Base-by-base conservation (phyloP, 2,797 vertebrate species). In the Emys orbicularis region DNA sequence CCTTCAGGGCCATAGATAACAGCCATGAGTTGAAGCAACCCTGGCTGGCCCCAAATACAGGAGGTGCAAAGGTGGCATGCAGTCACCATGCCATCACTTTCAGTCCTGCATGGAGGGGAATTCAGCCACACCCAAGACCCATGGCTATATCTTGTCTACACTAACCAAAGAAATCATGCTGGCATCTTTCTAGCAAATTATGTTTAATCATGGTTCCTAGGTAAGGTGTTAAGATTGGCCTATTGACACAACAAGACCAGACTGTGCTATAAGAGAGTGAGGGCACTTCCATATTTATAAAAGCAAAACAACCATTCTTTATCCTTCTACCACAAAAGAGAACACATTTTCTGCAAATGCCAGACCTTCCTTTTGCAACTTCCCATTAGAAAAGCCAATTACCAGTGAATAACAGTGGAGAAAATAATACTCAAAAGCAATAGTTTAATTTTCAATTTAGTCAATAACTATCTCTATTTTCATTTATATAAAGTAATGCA, bases 41-140 rank as follows among this genome's bases (percentile, higher is more conserved):
- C 25, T 76, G 4, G 52, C 59, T 92, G 61, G 53, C 34, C 29
- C 31, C 57, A 12, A 44, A 6, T 15, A 12, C 3, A 21, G n/a
- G 34, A 29, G 25, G 41, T 0, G 0, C 49, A 83, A 84, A 3
- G 0, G 31, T 34, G 31, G 7, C 15, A 61, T 61, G 15, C 18
- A 68, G 8, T n/a, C 18, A 68, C 18, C 65, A 65, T 65, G 10
- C 7, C 61, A 25, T 18, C 12, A 31, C 44, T 88, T 79, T 81
- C 53, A 86, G 65, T 23, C 37, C 8, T 65, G 5, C 41, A 47
- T 16, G 54, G 74, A 79, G 41, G 80, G 91, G 54, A 89, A 47
- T 31, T 41, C 76, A 76, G 2, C 49, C 61, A 50, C 25, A 65
- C 52, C 25, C 2, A 2, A 0, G 0, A 6, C 23, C 50, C 47